Evolutionary conservation across 2,888 invertebrate species (phyloP).

Genomic region (Drosophila cognata): DNA sequence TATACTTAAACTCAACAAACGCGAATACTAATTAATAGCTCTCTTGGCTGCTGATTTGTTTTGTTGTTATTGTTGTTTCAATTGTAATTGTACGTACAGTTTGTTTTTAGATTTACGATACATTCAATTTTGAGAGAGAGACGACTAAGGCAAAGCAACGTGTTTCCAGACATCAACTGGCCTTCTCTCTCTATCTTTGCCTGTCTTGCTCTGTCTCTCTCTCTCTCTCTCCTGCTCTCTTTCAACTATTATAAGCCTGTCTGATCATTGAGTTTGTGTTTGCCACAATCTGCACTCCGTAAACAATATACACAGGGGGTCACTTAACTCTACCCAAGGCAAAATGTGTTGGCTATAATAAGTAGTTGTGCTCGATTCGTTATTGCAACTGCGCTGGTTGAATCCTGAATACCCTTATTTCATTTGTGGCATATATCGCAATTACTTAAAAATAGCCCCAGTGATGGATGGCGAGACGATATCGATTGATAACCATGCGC

Average conservation of each 20-base stretch:
- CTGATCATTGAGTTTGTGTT: conserved; percentile 2
- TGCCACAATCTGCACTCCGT: neutral
- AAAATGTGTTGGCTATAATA: conserved; percentile 4
- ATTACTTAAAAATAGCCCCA: neutral
- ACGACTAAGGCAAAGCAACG: conserved; percentile 45
- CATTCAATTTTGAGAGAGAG: conserved; percentile 66
- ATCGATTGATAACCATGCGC: neutral
- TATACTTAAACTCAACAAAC: neutral
- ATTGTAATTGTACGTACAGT: conserved; percentile 41
- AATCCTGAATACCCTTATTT: neutral
- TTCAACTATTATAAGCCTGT: neutral
- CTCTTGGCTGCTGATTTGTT: conserved; percentile 23
- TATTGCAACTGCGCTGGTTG: neutral
- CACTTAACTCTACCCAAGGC: conserved; percentile 9
- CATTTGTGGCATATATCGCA: neutral
- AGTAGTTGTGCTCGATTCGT: neutral
- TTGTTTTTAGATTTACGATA: conserved; percentile 51
- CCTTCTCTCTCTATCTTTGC: neutral
- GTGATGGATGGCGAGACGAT: neutral
- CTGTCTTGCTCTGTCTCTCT: neutral
- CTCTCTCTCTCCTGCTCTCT: neutral
- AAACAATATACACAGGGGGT: conserved; percentile 3
- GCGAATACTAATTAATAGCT: conserved; percentile 2
- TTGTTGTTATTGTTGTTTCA: conserved; percentile 22
- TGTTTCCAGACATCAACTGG: conserved; percentile 2